Base-by-base conservation (phyloP, 2,113 vertebrate genomes). In the Halichoerus grypus region DNA sequence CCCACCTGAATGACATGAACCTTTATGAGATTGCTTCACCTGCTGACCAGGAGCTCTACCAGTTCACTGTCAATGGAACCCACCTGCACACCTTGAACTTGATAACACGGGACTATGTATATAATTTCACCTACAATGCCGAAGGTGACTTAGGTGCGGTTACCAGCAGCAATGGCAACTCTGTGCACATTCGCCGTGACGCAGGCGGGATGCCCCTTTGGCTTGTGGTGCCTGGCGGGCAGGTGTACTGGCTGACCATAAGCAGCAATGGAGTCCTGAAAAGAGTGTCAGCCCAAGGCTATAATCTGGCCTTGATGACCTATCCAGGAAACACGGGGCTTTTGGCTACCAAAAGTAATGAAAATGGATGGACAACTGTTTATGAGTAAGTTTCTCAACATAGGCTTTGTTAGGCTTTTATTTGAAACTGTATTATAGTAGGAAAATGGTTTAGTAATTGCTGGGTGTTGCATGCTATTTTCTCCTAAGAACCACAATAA, bases 351-450 rank as follows among this genome's bases (percentile, higher is more conserved):
- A 99, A 99, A 98, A 99, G 99, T 42, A 99, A 99, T 61, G 99
- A 99, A 98, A 99, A 99, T 33, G 99, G 99, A 94, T 99, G 99
- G 99, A 99, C 99, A 26, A 99, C 99, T 4, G 99, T 99, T 95
- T 99, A 99, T 94, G 99, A 99, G 99, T 99, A 99, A 99, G 99
- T 98, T 85, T 49, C 0, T 69, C 83, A 67, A 11, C 82, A 67
- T n/a, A 67, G 28, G 76, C 42, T 96, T 77, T 96, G 61, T 80
- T 94, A 57, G 31, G 39, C 77, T 83, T 94, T 93, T 59, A 91
- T 96, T 19, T 96, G 69, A 95, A 95, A 72, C 39, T 39, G 15
- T 92, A 57, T 77, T 92, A 77, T 33, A 65, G 49, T 86, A 69
- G 92, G n/a, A 67, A 94, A 88, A 82, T 63, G 61, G 13, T 67